A percentile compares a stretch with the other conserved stretches of the same genome.
phyloP scores from a whole-genome alignment of 2,888 invertebrate genomes.

The Linnaemya tessellans region DNA sequence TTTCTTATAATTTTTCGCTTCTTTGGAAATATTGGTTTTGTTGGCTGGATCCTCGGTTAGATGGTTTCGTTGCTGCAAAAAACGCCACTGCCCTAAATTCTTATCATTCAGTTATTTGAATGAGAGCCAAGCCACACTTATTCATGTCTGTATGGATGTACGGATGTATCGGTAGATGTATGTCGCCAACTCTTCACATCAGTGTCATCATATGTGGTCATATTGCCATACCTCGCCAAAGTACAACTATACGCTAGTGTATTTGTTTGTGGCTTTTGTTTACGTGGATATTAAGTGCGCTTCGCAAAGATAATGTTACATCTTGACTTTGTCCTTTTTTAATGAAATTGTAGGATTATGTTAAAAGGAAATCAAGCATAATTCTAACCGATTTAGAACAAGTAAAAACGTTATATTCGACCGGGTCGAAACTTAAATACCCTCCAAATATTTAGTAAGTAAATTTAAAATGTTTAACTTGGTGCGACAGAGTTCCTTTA shows the following conservation, averaged over 20 bases:
- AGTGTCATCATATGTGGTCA: conserved; percentile 55
- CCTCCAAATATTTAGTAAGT: no score
- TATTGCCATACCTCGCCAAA: conserved; percentile 10
- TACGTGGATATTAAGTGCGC: background rate
- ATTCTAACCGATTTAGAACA: no score
- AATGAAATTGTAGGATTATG: no score
- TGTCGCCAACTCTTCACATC: conserved; percentile 39
- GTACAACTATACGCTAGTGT: background rate
- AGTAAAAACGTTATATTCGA: no score
- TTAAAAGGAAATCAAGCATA: no score
- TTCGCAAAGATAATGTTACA: background rate
- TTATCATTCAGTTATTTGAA: conserved; percentile 35
- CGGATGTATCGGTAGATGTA: no score
- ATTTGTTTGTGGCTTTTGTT: background rate
- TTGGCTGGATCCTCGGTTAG: background rate
- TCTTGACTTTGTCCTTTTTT: no score
- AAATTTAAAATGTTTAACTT: no score
- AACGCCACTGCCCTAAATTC: conserved; percentile 51
- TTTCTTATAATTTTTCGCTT: no score
- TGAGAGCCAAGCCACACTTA: conserved; percentile 3
- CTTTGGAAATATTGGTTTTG: background rate
- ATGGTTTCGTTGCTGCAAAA: background rate
- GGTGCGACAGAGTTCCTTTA: no score
- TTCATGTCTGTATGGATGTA: background rate
- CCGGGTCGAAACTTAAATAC: no score